Conservation (phyloP, 2,888 invertebrate species). For the Phania funesta region DNA sequence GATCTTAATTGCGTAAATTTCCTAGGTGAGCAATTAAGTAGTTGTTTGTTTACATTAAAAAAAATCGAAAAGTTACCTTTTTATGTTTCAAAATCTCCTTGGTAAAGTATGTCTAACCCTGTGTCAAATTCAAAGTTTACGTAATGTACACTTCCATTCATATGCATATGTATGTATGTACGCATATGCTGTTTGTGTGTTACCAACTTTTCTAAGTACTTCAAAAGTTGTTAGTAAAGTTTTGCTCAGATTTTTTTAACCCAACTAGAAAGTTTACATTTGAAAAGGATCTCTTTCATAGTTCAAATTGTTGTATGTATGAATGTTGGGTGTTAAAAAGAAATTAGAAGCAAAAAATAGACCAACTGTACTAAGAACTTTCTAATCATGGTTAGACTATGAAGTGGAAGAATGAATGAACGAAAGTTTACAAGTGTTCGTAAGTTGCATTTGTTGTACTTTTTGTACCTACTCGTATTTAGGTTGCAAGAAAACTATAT, state of each 20-base stretch:
- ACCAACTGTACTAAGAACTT: slow-evolving; percentile 29
- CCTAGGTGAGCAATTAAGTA: too few relatives aligned
- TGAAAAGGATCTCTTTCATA: slow-evolving; percentile 8
- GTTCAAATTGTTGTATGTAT: slow-evolving; percentile 8
- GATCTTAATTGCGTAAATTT: too few relatives aligned
- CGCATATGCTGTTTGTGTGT: not conserved
- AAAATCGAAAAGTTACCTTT: too few relatives aligned
- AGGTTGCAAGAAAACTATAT: slow-evolving; percentile 35
- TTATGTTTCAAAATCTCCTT: too few relatives aligned
- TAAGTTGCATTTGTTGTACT: not conserved
- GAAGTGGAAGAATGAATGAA: not conserved
- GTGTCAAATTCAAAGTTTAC: not conserved
- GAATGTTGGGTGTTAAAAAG: slow-evolving; percentile 15
- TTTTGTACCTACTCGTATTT: slow-evolving; percentile 38
- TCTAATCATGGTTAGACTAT: slow-evolving; percentile 42
- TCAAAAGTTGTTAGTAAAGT: slow-evolving; percentile 20
- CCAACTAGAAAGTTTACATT: slow-evolving; percentile 19
- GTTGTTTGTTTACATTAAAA: too few relatives aligned
- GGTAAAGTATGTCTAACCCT: too few relatives aligned
- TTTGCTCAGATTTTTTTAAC: not conserved
- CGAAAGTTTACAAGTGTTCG: slow-evolving; percentile 40
- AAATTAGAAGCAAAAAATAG: not conserved
- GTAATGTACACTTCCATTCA: not conserved
- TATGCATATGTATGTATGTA: not conserved
- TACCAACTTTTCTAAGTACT: slow-evolving; percentile 39